These are phyloP conservation scores for Zaprionus gabonicus DNA, from an alignment of 1,140 invertebrate species.

Conservation along the genomic window DNA sequence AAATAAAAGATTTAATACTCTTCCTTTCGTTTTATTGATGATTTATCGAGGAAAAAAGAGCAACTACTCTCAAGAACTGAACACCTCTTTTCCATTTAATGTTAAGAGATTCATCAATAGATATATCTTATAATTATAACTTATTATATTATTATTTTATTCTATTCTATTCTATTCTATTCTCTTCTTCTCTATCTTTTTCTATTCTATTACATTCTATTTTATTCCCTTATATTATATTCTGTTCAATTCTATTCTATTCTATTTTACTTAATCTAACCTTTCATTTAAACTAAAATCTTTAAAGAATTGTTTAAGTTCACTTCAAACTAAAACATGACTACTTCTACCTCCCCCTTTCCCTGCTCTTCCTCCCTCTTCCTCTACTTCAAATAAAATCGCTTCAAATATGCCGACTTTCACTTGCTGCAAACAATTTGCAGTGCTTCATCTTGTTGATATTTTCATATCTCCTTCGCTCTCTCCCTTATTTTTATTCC, in stretches of 20 bases:
- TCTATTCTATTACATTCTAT: too few species aligned
- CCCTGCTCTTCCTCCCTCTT: background rate
- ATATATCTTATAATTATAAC: too few species aligned
- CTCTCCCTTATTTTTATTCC: background rate
- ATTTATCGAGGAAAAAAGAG: too few species aligned
- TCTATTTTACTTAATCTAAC: background rate
- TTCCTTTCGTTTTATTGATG: too few species aligned
- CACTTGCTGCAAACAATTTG: constrained; percentile 36
- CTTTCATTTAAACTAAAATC: background rate
- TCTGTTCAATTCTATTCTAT: background rate
- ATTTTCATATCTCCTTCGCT: background rate
- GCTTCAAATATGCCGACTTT: constrained; percentile 15
- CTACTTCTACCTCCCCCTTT: background rate
- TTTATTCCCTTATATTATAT: too few species aligned
- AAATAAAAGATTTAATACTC: too few species aligned
- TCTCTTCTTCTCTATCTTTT: too few species aligned
- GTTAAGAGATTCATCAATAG: too few species aligned
- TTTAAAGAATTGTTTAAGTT: background rate
- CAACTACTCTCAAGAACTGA: too few species aligned
- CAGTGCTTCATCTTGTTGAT: constrained; percentile 27
- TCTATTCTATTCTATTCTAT: too few species aligned
- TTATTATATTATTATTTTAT: too few species aligned
- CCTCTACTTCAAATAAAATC: background rate
- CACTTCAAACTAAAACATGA: background rate
- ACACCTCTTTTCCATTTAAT: too few species aligned